Percentiles rank a stretch among this genome's conserved stretches.
Evolutionary conservation across 1,140 invertebrate species (phyloP).

Genomic region (Leptoteleia sp.): DNA sequence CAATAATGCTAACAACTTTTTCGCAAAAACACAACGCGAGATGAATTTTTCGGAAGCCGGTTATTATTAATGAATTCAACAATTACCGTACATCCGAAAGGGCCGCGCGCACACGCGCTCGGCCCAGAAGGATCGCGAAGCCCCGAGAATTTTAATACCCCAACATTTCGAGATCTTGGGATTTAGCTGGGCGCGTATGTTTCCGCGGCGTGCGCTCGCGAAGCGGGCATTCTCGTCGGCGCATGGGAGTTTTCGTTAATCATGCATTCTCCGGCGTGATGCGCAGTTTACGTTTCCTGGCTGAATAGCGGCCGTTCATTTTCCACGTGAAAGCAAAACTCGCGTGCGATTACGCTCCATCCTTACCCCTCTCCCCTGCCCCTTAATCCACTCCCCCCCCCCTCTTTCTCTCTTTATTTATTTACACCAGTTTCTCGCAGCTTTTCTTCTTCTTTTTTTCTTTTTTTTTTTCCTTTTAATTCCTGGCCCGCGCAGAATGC

Average conservation of each 20-base stretch:
- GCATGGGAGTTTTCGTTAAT: slow-evolving; percentile 62
- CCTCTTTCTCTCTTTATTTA: too few relatives aligned
- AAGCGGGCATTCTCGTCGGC: slow-evolving; percentile 44
- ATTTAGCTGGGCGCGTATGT: slow-evolving; percentile 48
- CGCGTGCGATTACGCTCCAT: too few relatives aligned
- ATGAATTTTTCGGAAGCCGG: slow-evolving; percentile 28
- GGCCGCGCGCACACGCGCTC: slow-evolving; percentile 16
- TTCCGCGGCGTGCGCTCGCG: slow-evolving; percentile 33
- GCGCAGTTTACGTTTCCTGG: slow-evolving; percentile 36
- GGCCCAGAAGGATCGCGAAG: slow-evolving; percentile 24
- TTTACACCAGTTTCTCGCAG: too few relatives aligned
- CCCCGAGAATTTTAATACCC: slow-evolving; percentile 60
- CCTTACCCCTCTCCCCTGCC: slow-evolving; percentile 18
- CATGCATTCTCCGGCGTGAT: slow-evolving; percentile 53
- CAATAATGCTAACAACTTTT: too few relatives aligned
- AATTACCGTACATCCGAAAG: slow-evolving; percentile 34
- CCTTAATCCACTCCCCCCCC: slow-evolving; percentile 9
- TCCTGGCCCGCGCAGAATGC: too few relatives aligned
- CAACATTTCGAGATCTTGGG: slow-evolving; percentile 49
- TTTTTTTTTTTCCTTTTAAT: not conserved
- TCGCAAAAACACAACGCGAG: slow-evolving; percentile 7
- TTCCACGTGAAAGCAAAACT: slow-evolving; percentile 47
- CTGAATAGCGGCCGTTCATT: slow-evolving; percentile 45
- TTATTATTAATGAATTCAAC: slow-evolving; percentile 44
- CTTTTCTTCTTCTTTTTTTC: not conserved